Base-by-base conservation (phyloP, 2,797 vertebrate genomes). In the Chromis chromis region DNA sequence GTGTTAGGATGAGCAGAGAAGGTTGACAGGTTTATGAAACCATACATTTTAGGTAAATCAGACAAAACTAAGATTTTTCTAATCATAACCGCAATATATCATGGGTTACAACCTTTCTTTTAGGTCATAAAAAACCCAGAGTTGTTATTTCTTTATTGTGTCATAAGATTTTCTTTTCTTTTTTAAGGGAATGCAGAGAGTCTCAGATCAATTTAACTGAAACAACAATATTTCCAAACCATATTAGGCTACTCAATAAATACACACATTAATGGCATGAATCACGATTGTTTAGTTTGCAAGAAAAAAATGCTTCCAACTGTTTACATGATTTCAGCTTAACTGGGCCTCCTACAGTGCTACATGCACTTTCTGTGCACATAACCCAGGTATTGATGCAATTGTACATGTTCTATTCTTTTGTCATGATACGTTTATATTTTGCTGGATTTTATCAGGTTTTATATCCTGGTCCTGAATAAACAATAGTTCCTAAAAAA, bases 1-100 rank as follows among this genome's bases (percentile, higher is more conserved):
- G 52, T 60, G 25, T 61, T 82, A 56, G 63, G 31, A 82, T 57
- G 46, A 76, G 57, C 27, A 74, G 28, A 48, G 50, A 52, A 48
- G 44, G 52, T 52, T 49, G 67, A 70, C 40, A 75, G 25, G 33
- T 63, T 79, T 52, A 53, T 66, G 14, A 71, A 56, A 31, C 12
- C 24, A 27, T 44, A 50, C 19, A 39, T 72, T 49, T 28, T 6
- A 66, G 16, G 16, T 49, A 33, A 72, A 64, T 36, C 22, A 53
- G 19, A 54, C 25, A 48, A 50, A 63, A 46, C 12, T 1, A 8
- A 6, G 9, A 28, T 6, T 60, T 57, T 46, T 27, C 0, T 27
- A 54, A 39, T 31, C 7, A 40, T 13, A 46, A 3, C 12, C 2
- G 33, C 10, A 36, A 36, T 11, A 50, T 31, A 65, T 28, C 19